These are phyloP conservation scores for Leptinotarsa tumamoca DNA, from an alignment of 2,888 invertebrate genomes.

Conservation along the genomic window DNA sequence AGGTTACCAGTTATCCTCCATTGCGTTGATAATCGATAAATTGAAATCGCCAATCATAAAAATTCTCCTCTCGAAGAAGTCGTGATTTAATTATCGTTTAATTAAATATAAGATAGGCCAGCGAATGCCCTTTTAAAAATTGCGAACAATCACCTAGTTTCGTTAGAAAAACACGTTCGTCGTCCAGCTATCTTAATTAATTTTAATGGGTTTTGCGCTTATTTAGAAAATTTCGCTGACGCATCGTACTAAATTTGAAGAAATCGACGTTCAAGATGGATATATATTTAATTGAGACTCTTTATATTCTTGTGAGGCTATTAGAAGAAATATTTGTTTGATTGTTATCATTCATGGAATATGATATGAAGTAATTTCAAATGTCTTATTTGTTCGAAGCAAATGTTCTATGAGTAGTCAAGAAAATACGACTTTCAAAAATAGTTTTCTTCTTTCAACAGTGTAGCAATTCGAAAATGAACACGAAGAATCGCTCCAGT, in stretches of 20 bases:
- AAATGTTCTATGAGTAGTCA: too few species aligned
- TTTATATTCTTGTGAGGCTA: background rate
- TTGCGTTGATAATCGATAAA: slow-evolving; percentile 7
- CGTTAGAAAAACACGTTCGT: background rate
- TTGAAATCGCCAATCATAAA: background rate
- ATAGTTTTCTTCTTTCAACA: too few species aligned
- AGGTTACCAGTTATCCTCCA: background rate
- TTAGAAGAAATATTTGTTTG: background rate
- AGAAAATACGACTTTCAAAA: too few species aligned
- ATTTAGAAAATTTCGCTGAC: background rate
- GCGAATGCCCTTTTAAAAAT: background rate
- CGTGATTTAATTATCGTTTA: background rate
- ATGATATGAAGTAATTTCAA: too few species aligned
- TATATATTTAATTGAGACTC: background rate
- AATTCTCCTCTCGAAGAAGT: background rate
- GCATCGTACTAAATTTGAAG: slow-evolving; percentile 10
- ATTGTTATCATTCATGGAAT: background rate
- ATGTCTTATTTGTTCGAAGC: too few species aligned
- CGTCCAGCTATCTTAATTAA: background rate
- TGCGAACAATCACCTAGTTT: background rate
- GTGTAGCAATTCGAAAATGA: too few species aligned
- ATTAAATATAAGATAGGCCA: background rate
- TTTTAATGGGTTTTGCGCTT: slow-evolving; percentile 7
- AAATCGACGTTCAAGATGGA: background rate
- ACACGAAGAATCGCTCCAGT: too few species aligned